Evolutionary conservation across 2,888 invertebrate genomes (phyloP).

Genomic region (Eilema depressum): DNA sequence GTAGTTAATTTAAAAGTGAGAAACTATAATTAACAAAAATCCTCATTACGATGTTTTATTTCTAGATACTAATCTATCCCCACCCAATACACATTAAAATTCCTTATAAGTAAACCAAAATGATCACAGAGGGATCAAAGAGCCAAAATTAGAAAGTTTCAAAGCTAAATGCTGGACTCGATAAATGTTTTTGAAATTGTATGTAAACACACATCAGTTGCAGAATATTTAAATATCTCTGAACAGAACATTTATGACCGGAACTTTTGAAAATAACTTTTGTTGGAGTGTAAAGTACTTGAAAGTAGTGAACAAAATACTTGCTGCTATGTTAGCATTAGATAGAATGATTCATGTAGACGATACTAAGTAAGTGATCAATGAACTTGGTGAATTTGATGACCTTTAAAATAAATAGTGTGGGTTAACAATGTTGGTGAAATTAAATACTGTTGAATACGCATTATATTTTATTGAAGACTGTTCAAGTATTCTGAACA

Average conservation of each 20-base stretch:
- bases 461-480: not conserved
- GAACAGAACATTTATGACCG: conserved; percentile 60
- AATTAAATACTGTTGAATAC: conserved; percentile 1
- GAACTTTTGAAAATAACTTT: conserved; percentile 52
- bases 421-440: not conserved
- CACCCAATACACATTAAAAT: conserved; percentile 56
- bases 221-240: conserved; percentile 55
- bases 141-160: conserved; percentile 69
- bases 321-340: not conserved
- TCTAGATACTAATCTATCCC: conserved; percentile 35
- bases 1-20: conserved; percentile 7
- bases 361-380: not conserved
- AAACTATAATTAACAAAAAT: conserved; percentile 21
- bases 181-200: conserved; percentile 76
- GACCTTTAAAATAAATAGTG: not conserved
- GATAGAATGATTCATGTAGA: not conserved
- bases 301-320: not conserved
- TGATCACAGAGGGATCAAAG: conserved; percentile 71
- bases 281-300: conserved; percentile 13
- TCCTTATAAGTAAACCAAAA: conserved; percentile 61
- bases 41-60: conserved; percentile 32
- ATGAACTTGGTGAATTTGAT: not conserved
- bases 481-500: not conserved
- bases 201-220: conserved; percentile 68
- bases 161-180: conserved; percentile 62